phyloP scores from a whole-genome alignment of 1,140 invertebrate genomes.

The Aphelenchoides besseyi region DNA sequence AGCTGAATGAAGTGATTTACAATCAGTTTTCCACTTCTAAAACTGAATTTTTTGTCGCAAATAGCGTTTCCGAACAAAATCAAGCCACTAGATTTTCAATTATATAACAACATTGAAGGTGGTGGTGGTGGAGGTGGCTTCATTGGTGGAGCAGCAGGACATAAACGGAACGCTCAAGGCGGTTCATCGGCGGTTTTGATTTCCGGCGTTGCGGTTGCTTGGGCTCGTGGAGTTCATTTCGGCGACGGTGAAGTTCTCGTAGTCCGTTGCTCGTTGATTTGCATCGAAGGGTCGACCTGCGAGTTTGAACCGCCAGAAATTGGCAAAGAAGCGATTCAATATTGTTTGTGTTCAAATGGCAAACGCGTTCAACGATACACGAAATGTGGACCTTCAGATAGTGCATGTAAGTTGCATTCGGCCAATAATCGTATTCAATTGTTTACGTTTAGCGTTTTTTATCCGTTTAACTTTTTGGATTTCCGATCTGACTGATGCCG shows the following conservation, averaged over 20 bases:
- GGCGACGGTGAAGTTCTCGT: conserved; percentile 36
- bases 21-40: too few species aligned
- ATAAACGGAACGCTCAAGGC: conserved; percentile 23
- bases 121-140: conserved; percentile 38
- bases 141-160: conserved; percentile 31
- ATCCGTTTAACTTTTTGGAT: background rate
- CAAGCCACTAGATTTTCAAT: too few species aligned
- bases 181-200: conserved; percentile 12
- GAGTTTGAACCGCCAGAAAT: conserved; percentile 29
- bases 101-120: too few species aligned
- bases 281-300: conserved; percentile 32
- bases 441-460: conserved; percentile 15
- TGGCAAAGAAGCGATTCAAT: conserved; percentile 14
- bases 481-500: background rate
- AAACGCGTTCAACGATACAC: background rate
- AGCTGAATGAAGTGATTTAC: too few species aligned
- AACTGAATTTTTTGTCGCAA: too few species aligned
- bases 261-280: conserved; percentile 25
- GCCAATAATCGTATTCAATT: conserved; percentile 16
- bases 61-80: too few species aligned
- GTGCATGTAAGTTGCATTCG: conserved; percentile 10
- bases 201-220: background rate
- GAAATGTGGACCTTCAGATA: background rate
- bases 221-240: conserved; percentile 13
- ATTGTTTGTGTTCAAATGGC: conserved; percentile 34